Evolutionary conservation across 2,888 invertebrate genomes (phyloP), one percentile per base, ranked within the genome.

Genomic region (Volucella inflata): DNA sequence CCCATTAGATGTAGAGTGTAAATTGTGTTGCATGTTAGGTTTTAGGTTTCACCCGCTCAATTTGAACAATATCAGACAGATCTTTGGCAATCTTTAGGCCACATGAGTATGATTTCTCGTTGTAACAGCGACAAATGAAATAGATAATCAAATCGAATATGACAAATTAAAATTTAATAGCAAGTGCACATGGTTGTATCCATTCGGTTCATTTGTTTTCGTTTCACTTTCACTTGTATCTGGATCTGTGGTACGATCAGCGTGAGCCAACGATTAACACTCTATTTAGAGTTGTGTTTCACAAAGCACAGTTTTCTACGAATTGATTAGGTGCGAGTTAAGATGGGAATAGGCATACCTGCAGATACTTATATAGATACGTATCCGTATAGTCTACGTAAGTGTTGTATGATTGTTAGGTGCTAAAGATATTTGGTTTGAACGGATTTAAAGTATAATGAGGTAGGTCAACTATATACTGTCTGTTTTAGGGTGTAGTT

Each of bases 251-350:
- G 70, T 59, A 50, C 81, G 76, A 46, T 4, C 42, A 62, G 64
- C 85, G 81, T 85, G 85, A 16, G 30, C 57, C 17, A 72, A 55
- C 72, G 81, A 77, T 85, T 85, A 85, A 44, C 85, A 81, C 77
- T 30, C 30, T 44, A 44, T 53, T 82, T 67, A 72, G 65, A 36
- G 60, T 40, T 60, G 30, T 30, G 16, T 62, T 50, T 71, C 53
- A 65, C 82, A 65, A 81, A 81, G 57, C 21, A 30, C 4, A 21
- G 10, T 70, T 82, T 76, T 76, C 59, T 46, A 81, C n/a, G 14
- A 17, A 68, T 42, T 14, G 21, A 8, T 55, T 2, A 14, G 21
- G 12, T 30, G 9, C 36, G 36, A 12, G 10, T 9, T 36, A 12
- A 55, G 11, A 55, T 55, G 36, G 36, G 14, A 21, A 1, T 30